phyloP scores from a whole-genome alignment of 2,113 vertebrate species.

The Psittacus erithacus region DNA sequence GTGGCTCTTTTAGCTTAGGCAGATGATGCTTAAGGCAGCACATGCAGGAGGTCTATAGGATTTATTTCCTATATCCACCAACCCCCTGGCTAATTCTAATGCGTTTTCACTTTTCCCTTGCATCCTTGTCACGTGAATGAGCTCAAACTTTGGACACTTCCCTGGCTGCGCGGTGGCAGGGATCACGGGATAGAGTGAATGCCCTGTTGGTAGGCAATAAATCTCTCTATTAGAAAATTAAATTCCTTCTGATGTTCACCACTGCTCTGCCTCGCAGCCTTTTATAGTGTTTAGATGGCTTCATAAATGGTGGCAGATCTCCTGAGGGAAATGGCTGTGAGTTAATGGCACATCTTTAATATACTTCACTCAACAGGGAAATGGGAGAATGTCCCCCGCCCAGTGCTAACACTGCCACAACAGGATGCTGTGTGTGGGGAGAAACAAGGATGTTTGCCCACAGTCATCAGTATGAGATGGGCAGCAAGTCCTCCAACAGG shows the following conservation, averaged over 20 bases:
- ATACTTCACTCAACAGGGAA: background rate
- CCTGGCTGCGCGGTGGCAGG: background rate
- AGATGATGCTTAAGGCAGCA: background rate
- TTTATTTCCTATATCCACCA: background rate
- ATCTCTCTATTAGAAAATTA: slow-evolving; percentile 24
- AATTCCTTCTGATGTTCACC: slow-evolving; percentile 14
- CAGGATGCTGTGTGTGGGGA: background rate
- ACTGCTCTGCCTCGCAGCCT: background rate
- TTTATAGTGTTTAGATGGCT: background rate
- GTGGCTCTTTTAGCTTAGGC: background rate
- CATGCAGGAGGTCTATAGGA: background rate
- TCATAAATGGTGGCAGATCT: background rate
- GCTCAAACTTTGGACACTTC: background rate
- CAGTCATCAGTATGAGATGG: background rate
- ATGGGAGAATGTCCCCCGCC: background rate
- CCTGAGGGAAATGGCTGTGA: background rate
- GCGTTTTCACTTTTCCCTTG: background rate
- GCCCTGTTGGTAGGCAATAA: background rate
- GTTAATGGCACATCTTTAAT: background rate
- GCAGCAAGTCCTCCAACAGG: background rate
- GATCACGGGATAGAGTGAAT: background rate
- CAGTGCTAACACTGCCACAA: background rate
- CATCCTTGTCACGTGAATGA: background rate
- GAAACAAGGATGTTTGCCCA: background rate
- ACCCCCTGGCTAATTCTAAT: background rate